Base-by-base conservation (phyloP, 2,113 vertebrate species). In the Erythrolamprus reginae region DNA sequence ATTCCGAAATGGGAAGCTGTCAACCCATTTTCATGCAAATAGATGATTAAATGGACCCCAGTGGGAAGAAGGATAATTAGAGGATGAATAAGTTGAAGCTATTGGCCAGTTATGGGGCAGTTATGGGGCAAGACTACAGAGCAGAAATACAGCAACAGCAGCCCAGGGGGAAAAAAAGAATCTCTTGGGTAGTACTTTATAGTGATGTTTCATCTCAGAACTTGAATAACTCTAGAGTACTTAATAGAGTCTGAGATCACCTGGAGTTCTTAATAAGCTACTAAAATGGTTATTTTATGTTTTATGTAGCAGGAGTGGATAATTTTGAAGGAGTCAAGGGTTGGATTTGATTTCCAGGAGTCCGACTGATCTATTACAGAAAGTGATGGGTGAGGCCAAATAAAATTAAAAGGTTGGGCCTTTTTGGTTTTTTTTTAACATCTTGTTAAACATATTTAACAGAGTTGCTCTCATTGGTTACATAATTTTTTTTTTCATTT, bases 11-110 rank as follows among this genome's bases (percentile, higher is more conserved):
- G 33, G 38, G 82, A 87, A 33, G 28, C 38, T 56, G 52, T 56
- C 87, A 86, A 91, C 84, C 38, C 89, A 70, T 77, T 90, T 89
- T 86, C 70, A 70, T 50, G 50, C 89, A 90, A 47, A 82, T 13
- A 86, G 5, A 70, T 70, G 51, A 86, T 86, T 77, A 65, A 70
- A 47, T 13, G 51, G 50, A 47, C 3, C 19, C 10, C 28, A 24
- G 38, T 45, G 15, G 10, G 26, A 47, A 38, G 1, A 50, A 56
- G 26, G 61, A n/a, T 5, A 65, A 86, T 82, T 86, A 82, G 84
- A 23, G 33, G 21, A 23, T 87, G 23, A n/a, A 28, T 87, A 52
- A 82, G 2, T 23, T 12, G n/a, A 70, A 70, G 33, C n/a, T 42
- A 28, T 28, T 0, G 0, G 13, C 10, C 3, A 17, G 23, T 55